Base-by-base conservation (phyloP, 1,140 invertebrate genomes). In the Sesamia nonagrioides region DNA sequence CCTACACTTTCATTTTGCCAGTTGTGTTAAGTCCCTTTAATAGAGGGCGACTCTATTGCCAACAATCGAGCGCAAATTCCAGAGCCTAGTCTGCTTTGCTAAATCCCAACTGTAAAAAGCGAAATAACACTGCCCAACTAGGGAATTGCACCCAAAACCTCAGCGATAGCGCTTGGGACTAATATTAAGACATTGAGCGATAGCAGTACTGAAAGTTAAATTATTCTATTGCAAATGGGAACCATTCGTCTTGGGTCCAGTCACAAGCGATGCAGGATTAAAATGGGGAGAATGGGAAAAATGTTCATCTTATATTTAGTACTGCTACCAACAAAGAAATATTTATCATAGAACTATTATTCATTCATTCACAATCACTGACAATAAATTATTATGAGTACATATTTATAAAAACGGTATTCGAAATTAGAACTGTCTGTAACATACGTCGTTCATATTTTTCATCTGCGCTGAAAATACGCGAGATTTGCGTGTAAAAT, bases 151-250 rank as follows among this genome's bases (percentile, higher is more conserved):
- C 27, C 3, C 27, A 27, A 27, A 27, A 1, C 27, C 27, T 27
- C 27, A 27, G 27, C 27, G 27, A 3, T 27, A 1, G 27, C 27
- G 27, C 27, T 27, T 27, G 27, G 1, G 3, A 27, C 27, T 27
- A 27, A 1, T 27, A 3, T 27, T 3, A 3, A 27, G 27, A 27
- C 27, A 27, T 27, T 27, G 27, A 27, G 27, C 1, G 27, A 27
- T 27, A 66, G 48, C 17, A 6, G 68, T 73, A 73, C 78, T 66
- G 21, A 73, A 77, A 72, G 18, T 52, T 77, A 72, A 61, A 79
- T 80, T 73, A 85, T 63, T 84, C 75, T 74, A 84, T 82, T 82
- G 74, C 81, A 87, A 89, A 87, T 87, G 79, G 79, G 48, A 42
- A 75, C 77, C 76, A 88, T 88, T 80, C 77, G 84, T 86, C 83